phyloP scores from a whole-genome alignment of 2,888 invertebrate species.

The Cerastis rubricosa region DNA sequence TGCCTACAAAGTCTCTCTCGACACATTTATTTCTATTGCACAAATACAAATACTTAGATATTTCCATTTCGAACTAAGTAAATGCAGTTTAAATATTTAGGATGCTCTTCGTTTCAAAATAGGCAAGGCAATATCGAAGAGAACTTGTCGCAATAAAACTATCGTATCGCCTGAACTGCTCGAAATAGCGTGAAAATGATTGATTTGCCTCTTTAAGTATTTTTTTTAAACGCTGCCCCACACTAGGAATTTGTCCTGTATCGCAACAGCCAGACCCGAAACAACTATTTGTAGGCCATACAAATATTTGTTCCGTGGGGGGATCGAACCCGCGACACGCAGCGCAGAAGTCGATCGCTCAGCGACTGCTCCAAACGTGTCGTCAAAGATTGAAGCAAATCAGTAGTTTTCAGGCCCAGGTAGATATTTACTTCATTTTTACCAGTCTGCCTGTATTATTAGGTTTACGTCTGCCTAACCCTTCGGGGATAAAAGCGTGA shows the following conservation, averaged over 20 bases:
- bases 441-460: not conserved
- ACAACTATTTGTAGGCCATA: too few species aligned
- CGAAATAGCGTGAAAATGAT: not conserved
- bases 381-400: not conserved
- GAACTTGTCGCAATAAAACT: not conserved
- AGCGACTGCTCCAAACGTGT: too few species aligned
- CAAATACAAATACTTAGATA: conserved; percentile 23
- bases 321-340: too few species aligned
- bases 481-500: too few species aligned
- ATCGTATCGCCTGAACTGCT: not conserved
- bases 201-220: too few species aligned
- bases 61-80: conserved; percentile 12
- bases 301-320: too few species aligned
- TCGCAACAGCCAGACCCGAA: too few species aligned
- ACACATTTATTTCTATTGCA: conserved; percentile 27
- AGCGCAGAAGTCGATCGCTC: too few species aligned
- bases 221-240: too few species aligned
- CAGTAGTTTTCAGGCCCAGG: not conserved
- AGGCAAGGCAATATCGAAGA: not conserved
- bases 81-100: conserved; percentile 36
- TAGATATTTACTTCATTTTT: not conserved
- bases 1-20: conserved; percentile 22
- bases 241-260: too few species aligned
- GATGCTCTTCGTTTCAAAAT: conserved; percentile 15
- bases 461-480: too few species aligned